Conservation (phyloP, 2,113 vertebrate genomes). For the Desmodus rotundus region DNA sequence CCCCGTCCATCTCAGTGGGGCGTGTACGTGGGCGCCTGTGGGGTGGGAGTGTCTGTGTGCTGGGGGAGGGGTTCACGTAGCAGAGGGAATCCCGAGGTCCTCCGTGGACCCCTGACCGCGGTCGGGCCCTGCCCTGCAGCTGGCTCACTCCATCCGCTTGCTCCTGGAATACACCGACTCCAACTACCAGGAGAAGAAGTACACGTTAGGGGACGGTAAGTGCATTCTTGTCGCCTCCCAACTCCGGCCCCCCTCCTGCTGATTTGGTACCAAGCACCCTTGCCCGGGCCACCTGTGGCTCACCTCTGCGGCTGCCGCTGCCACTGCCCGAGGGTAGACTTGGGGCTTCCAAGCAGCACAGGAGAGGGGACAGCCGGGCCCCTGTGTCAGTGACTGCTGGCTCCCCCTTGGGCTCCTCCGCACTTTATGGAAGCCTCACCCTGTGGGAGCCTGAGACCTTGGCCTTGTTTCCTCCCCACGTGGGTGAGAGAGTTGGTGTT, state of each 20-base stretch:
- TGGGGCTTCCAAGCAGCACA: not conserved
- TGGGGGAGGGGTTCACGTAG: too few relatives aligned
- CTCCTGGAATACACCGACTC: not conserved
- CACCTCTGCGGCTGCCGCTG: too few relatives aligned
- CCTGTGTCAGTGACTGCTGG: accelerated
- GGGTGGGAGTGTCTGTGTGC: not conserved
- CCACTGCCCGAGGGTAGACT: not conserved
- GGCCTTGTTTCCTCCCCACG: not conserved
- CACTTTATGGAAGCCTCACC: not conserved
- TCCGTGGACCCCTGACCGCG: not conserved
- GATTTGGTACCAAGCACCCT: not conserved
- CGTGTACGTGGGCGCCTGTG: not conserved
- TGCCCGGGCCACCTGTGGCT: not conserved
- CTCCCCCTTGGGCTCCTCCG: not conserved
- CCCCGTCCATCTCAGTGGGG: constrained; percentile 42
- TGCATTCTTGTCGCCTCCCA: not conserved
- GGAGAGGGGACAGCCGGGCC: not conserved
- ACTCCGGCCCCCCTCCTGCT: not conserved
- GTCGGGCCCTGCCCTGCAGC: not conserved
- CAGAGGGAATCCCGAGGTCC: not conserved
- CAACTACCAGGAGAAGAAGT: not conserved
- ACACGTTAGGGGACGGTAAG: not conserved
- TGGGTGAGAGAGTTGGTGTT: too few relatives aligned
- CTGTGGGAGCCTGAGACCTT: not conserved
- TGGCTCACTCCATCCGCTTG: not conserved